phyloP scores from a whole-genome alignment of 2,888 invertebrate genomes.

The Cetonia aurata region DNA sequence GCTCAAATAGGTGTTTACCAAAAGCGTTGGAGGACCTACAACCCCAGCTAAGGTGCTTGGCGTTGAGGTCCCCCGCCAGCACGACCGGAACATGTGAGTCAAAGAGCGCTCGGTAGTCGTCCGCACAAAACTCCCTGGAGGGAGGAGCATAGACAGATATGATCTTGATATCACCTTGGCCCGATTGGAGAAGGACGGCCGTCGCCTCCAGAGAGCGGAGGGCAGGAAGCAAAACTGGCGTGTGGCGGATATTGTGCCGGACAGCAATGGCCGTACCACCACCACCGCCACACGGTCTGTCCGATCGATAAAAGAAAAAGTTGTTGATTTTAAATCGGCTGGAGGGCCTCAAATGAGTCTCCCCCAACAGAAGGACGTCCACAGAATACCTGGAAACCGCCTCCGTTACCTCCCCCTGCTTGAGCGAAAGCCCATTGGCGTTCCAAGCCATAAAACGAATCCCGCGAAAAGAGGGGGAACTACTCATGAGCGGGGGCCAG shows the following conservation, averaged over 20 bases:
- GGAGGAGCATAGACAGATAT: not conserved
- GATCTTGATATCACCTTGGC: not conserved
- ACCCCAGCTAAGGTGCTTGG: not conserved
- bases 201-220: not conserved
- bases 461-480: not conserved
- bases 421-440: not conserved
- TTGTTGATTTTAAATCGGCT: not conserved
- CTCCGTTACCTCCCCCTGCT: not conserved
- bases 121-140: not conserved
- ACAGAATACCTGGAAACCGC: not conserved
- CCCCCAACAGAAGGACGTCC: slow-evolving; percentile 2
- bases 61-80: not conserved
- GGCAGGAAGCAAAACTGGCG: not conserved
- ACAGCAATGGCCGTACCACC: slow-evolving; percentile 11
- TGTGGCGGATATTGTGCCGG: not conserved
- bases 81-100: not conserved
- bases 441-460: not conserved
- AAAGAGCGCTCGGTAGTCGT: not conserved
- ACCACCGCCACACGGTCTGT: not conserved
- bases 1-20: not conserved
- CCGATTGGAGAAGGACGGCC: not conserved
- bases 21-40: not conserved
- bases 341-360: not conserved
- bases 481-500: no score
- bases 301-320: not conserved